Conservation (phyloP, 2,113 vertebrate genomes). For the Lasiurus cinereus region DNA sequence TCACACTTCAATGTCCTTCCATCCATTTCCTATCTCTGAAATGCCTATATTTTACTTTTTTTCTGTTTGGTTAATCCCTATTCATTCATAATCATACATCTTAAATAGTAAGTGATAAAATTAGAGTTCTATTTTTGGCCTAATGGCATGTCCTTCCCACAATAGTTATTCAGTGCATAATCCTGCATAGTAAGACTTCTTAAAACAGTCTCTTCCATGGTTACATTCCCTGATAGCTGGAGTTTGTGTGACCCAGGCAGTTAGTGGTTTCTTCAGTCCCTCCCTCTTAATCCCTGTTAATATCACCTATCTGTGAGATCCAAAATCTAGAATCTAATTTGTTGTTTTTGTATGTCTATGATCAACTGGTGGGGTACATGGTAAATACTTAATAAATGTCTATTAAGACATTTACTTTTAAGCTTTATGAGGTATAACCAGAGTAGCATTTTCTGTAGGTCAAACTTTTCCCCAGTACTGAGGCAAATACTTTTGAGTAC, state of each 20-base stretch:
- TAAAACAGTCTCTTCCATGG: slow-evolving; percentile 6
- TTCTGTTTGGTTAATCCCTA: not conserved
- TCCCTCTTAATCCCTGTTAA: not conserved
- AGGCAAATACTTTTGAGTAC: slow-evolving; percentile 2
- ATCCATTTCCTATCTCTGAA: not conserved
- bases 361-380: not conserved
- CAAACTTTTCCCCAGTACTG: not conserved
- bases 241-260: slow-evolving; percentile 3
- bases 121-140: slow-evolving; percentile 17
- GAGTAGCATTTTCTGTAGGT: not conserved
- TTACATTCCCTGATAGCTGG: not conserved
- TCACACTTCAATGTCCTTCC: not conserved
- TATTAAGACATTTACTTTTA: not conserved
- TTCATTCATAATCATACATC: slow-evolving; percentile 42
- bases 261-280: not conserved
- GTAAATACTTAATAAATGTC: slow-evolving; percentile 26
- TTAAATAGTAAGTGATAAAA: slow-evolving; percentile 56
- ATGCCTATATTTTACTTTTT: slow-evolving; percentile 24
- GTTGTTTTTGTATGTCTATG: not conserved
- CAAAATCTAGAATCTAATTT: not conserved
- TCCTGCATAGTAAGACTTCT: slow-evolving; percentile 14
- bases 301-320: not conserved
- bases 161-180: not conserved
- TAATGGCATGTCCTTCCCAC: not conserved
- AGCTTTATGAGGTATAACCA: not conserved